These are phyloP conservation scores for Bombus confusus DNA, from an alignment of 1,140 invertebrate genomes.

Conservation along the genomic window DNA sequence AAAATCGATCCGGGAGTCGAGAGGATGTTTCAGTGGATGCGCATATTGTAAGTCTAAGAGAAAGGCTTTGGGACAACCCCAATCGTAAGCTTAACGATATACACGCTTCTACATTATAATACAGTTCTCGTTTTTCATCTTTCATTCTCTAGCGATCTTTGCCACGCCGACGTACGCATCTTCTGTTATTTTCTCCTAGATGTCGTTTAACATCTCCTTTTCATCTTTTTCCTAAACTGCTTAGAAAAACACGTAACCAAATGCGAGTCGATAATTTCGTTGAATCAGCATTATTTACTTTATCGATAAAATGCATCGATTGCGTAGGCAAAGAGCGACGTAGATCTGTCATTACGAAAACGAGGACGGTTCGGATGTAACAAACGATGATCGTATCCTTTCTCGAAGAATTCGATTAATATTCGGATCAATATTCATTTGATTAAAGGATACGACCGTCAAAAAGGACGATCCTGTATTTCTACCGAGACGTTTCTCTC, in stretches of 20 bases:
- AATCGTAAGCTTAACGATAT: slow-evolving; percentile 60
- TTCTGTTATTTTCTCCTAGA: not conserved
- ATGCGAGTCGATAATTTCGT: slow-evolving; percentile 12
- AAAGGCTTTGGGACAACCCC: slow-evolving; percentile 59
- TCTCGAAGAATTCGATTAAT: not conserved
- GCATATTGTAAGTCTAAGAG: slow-evolving; percentile 58
- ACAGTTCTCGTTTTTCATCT: slow-evolving; percentile 32
- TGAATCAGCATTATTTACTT: slow-evolving; percentile 11
- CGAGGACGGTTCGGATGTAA: slow-evolving; percentile 35
- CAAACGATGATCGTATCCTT: slow-evolving; percentile 14
- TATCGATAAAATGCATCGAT: not conserved
- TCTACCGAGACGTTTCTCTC: not conserved
- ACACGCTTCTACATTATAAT: slow-evolving; percentile 59
- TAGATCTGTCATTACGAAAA: slow-evolving; percentile 37
- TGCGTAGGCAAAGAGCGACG: slow-evolving; percentile 1
- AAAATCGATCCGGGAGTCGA: slow-evolving; percentile 43
- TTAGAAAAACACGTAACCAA: slow-evolving; percentile 9
- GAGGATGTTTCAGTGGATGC: slow-evolving; percentile 40
- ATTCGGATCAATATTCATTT: not conserved
- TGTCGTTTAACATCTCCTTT: not conserved
- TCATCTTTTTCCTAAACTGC: not conserved
- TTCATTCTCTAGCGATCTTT: not conserved
- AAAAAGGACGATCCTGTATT: slow-evolving; percentile 38
- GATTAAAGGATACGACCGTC: slow-evolving; percentile 1
- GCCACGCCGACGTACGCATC: not conserved